phyloP scores from a whole-genome alignment of 2,888 invertebrate species.

The Camponotus fellah region DNA sequence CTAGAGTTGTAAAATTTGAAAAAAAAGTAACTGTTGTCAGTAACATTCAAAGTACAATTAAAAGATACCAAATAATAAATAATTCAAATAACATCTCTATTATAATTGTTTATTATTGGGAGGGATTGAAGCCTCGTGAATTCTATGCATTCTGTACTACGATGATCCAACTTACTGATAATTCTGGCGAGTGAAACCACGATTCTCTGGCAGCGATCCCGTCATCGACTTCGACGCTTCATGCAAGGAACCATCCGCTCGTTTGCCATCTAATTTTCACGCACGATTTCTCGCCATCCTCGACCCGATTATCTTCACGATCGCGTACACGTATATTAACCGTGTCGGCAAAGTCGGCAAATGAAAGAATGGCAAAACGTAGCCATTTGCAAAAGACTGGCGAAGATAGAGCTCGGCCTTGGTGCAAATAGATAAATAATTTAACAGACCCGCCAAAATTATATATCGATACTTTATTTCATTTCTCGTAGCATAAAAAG shows the following conservation, averaged over 20 bases:
- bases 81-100: not conserved
- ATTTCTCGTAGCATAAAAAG: not conserved
- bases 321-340: not conserved
- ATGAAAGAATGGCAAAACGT: not conserved
- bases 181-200: constrained; percentile 22
- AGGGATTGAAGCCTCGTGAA: not conserved
- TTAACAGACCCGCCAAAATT: not conserved
- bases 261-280: constrained; percentile 48
- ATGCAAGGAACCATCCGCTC: constrained; percentile 26
- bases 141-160: not conserved
- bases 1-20: not conserved
- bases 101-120: not conserved
- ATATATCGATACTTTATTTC: not conserved
- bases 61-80: not conserved
- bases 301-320: constrained; percentile 34
- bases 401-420: not conserved
- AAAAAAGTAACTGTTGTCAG: not conserved
- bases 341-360: constrained; percentile 4
- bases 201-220: constrained; percentile 44
- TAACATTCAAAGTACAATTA: not conserved
- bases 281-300: constrained; percentile 50
- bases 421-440: not conserved
- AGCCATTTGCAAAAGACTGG: not conserved
- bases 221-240: constrained; percentile 13
- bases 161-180: not conserved